Percentiles rank a stretch among this genome's conserved stretches.
phyloP scores from a whole-genome alignment of 2,113 vertebrate species.

The Numenius arquata region DNA sequence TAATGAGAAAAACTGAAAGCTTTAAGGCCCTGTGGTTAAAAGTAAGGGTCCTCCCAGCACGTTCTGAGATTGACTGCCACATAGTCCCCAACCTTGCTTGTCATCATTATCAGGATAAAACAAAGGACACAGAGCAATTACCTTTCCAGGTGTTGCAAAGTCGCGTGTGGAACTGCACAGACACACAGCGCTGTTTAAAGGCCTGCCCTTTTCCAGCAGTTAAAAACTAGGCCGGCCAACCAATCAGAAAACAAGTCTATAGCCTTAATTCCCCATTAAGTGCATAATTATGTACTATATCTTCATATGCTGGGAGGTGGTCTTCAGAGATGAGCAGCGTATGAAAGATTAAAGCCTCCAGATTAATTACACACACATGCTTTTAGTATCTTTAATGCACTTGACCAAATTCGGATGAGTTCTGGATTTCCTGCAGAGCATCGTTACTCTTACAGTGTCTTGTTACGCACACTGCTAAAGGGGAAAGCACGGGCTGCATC shows the following conservation, averaged over 20 bases:
- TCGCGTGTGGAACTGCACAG: fast-evolving
- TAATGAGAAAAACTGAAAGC: not conserved
- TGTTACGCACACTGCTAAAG: not conserved
- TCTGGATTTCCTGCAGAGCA: not conserved
- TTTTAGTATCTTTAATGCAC: not conserved
- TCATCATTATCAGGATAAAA: not conserved
- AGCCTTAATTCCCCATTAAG: not conserved
- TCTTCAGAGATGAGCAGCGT: not conserved
- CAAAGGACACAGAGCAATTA: not conserved
- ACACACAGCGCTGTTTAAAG: not conserved
- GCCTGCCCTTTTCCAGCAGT: not conserved
- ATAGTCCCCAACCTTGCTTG: not conserved
- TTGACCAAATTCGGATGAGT: not conserved
- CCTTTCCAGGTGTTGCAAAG: not conserved
- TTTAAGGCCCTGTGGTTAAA: not conserved
- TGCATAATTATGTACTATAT: not conserved
- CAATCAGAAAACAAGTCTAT: not conserved
- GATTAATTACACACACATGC: not conserved
- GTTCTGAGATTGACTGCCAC: not conserved
- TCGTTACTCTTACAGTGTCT: fast-evolving
- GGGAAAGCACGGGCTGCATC: not conserved
- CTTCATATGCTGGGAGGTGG: not conserved
- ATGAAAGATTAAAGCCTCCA: not conserved
- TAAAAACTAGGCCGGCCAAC: not conserved
- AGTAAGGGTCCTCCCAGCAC: not conserved